Base-by-base conservation (phyloP, 2,797 vertebrate species). In the Gobio occitaniae region DNA sequence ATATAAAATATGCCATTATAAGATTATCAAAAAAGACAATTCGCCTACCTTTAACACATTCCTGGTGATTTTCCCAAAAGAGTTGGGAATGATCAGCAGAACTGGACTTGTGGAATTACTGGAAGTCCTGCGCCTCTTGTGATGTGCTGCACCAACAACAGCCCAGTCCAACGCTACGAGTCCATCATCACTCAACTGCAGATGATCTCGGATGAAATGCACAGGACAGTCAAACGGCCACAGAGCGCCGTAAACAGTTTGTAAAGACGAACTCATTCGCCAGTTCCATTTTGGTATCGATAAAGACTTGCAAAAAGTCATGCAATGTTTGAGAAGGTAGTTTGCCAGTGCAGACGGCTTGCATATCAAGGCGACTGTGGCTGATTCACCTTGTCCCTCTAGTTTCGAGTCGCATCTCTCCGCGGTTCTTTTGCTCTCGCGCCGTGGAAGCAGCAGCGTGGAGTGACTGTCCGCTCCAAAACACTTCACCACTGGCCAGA, bases 81-180 rank as follows among this genome's bases (percentile, higher is more conserved):
- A 96, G 92, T 96, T 96, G 6, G 96, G 96, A 77, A 97, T 92
- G 88, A 97, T 93, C 83, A 97, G 92, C 6, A 96, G 94, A 16
- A 96, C 88, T 0, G 96, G 95, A 63, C 94, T 94, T 66, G 91
- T 92, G 59, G 96, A 95, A 89, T 96, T 94, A 38, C 96, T 96
- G 78, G 95, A 95, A 0, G 95, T 95, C 89, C 96, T 93, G 80
- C 95, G 93, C 85, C 95, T 91, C 38, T 91, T 95, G 86, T 95
- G 93, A 90, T 92, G 90, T 19, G 90, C 84, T 6, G 88, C 77
- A 44, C 91, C 89, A 2, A 94, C 92, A 72, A 92, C 93, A n/a
- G 95, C 96, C 96, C 96, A 96, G 92, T 96, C 96, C 89, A 97
- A 47, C 0, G 95, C 93, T 84, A 97, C 94, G 87, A 96, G 89